phyloP scores from a whole-genome alignment of 2,888 invertebrate species.

The Lithophane ornitopus region DNA sequence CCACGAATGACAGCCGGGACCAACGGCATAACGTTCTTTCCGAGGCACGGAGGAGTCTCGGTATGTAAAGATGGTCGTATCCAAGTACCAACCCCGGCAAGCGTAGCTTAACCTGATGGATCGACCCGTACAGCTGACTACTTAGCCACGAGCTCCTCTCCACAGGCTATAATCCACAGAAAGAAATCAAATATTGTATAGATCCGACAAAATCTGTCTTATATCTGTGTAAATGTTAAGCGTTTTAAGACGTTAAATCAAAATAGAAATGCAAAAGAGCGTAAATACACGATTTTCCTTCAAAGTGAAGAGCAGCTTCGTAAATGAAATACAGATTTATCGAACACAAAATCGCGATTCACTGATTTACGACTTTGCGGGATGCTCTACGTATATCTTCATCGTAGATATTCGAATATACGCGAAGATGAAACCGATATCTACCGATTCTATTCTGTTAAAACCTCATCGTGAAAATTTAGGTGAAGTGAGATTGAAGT shows the following conservation, averaged over 20 bases:
- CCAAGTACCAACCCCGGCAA: too few species aligned
- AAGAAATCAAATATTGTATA: neutral
- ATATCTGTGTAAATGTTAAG: neutral
- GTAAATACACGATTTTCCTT: slow-evolving; percentile 16
- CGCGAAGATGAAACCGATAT: neutral
- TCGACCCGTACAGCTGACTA: too few species aligned
- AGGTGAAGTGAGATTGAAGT: too few species aligned
- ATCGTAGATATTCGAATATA: neutral
- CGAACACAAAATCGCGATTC: neutral
- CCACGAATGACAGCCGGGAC: too few species aligned
- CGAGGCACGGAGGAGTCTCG: too few species aligned
- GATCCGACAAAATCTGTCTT: neutral
- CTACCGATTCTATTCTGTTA: too few species aligned
- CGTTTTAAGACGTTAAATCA: neutral
- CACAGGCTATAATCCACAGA: neutral
- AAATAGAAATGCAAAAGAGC: slow-evolving; percentile 5
- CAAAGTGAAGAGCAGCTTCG: neutral
- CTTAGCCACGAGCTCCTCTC: too few species aligned
- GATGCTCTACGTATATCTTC: neutral
- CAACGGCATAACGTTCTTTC: too few species aligned
- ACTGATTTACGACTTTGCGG: neutral
- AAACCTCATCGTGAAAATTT: too few species aligned
- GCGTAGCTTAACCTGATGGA: too few species aligned
- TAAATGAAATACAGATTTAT: slow-evolving; percentile 10
- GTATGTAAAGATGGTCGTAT: too few species aligned